Base-by-base conservation (phyloP, 2,888 invertebrate genomes). In the Cistogaster globosa region DNA sequence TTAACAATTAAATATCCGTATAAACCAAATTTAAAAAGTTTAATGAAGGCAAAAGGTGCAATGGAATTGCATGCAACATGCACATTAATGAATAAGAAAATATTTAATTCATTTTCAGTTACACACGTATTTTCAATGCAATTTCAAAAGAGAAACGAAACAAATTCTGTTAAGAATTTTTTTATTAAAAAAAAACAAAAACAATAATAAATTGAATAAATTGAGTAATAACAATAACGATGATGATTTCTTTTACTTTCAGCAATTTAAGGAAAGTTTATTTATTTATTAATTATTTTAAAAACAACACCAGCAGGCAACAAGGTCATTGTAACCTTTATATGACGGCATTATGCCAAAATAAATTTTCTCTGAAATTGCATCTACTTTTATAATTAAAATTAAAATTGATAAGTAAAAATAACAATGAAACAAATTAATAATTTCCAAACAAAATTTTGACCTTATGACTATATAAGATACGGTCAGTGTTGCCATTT, bases 1-100 rank as follows among this genome's bases (percentile, higher is more conserved):
- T 42, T 71, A 36, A 69, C 53, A 74, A 2, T 20, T 9, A 20
- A 63, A 18, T 20, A 48, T 8, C 32, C 32, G 6, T 8, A 6
- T 0, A 32, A 32, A 32, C 2, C 2, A 32, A 32, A 32, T 7
- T 8, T 7, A 7, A 75, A 74, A 86, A 60, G 72, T 74, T 81
- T 65, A 68, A 58, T 86, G 55, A 83, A 58, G 87, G 85, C 83
- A 86, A 87, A 81, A 63, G 74, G 36, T 74, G 77, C 42, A 63
- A n/a, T 62, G 5, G 20, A 18, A 86, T 89, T 89, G 90, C 90
- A 90, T 90, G 89, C 89, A 86, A 88, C 91, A 90, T 89, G 91
- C 91, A 88, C 89, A 88, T 88, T n/a, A 88, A 87, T 60, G 9
- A 36, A 71, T 48, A 45, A 48, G 69, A 20, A 51, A 71, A 60